phyloP scores from a whole-genome alignment of 2,797 vertebrate species.

The Mormyrus hasselquistii region DNA sequence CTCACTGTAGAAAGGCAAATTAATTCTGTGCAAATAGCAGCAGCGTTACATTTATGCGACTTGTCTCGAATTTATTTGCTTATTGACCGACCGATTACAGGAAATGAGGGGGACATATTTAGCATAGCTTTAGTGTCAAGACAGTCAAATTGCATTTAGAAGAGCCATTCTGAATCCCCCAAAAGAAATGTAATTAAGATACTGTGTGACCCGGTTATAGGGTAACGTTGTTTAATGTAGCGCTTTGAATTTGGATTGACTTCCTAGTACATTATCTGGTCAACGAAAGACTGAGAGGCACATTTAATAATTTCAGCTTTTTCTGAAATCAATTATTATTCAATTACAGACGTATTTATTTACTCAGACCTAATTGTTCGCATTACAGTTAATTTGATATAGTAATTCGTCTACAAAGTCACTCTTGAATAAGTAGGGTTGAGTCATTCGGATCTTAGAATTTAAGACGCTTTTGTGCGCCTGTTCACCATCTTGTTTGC shows the following conservation, averaged over 20 bases:
- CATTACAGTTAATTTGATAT: background rate
- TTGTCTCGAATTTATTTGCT: background rate
- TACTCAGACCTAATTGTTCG: background rate
- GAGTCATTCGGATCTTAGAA: conserved; percentile 41
- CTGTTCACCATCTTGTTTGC: conserved; percentile 51
- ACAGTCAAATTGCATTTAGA: background rate
- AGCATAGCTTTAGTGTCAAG: background rate
- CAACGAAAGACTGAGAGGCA: background rate
- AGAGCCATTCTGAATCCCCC: background rate
- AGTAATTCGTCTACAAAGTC: background rate
- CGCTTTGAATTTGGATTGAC: background rate
- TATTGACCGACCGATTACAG: background rate
- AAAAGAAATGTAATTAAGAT: conserved; percentile 16
- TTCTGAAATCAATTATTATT: conserved; percentile 15
- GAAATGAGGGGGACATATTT: background rate
- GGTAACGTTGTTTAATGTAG: conserved; percentile 5
- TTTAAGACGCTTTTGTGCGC: conserved; percentile 23
- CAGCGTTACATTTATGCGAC: background rate
- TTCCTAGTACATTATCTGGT: background rate
- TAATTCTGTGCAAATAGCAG: background rate
- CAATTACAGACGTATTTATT: background rate
- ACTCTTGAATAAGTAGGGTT: background rate
- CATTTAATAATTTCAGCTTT: background rate
- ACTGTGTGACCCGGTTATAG: background rate
- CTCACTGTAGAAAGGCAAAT: background rate